Evolutionary conservation across 2,113 vertebrate genomes (phyloP).

Genomic region (Oxyura jamaicensis): DNA sequence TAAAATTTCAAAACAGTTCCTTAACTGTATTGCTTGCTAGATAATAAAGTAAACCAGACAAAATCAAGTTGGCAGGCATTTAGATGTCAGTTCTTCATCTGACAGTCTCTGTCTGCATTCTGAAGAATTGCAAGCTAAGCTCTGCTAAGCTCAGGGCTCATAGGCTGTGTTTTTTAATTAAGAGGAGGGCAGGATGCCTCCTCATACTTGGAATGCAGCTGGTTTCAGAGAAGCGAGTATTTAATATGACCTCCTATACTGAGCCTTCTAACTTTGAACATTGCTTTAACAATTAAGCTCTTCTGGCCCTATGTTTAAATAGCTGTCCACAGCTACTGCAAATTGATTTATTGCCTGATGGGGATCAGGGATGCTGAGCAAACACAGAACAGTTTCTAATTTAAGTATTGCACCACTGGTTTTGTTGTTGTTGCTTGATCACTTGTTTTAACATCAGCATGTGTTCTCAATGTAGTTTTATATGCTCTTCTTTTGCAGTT

Average conservation of each 20-base stretch:
- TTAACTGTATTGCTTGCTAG: neutral
- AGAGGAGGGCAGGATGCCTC: constrained; percentile 33
- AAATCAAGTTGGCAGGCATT: constrained; percentile 31
- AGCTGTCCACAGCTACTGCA: constrained; percentile 64
- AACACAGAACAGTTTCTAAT: constrained; percentile 67
- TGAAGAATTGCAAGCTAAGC: constrained; percentile 55
- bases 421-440: constrained; percentile 48
- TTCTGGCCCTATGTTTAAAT: constrained; percentile 63
- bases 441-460: constrained; percentile 10
- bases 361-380: constrained; percentile 60
- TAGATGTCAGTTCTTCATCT: constrained; percentile 34
- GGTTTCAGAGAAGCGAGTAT: constrained; percentile 53
- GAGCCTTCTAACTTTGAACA: constrained; percentile 60
- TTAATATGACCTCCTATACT: constrained; percentile 54
- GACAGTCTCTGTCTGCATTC: neutral
- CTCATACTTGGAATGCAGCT: constrained; percentile 48
- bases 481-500: neutral
- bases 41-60: constrained; percentile 31
- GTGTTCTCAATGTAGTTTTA: neutral
- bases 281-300: constrained; percentile 56
- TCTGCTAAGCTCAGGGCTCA: constrained; percentile 39
- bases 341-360: constrained; percentile 70
- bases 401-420: constrained; percentile 14
- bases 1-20: neutral
- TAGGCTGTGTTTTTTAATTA: constrained; percentile 55